These are phyloP conservation scores for Ichneumoninae sp. DNA, from an alignment of 2,888 invertebrate species.

Conservation along the genomic window DNA sequence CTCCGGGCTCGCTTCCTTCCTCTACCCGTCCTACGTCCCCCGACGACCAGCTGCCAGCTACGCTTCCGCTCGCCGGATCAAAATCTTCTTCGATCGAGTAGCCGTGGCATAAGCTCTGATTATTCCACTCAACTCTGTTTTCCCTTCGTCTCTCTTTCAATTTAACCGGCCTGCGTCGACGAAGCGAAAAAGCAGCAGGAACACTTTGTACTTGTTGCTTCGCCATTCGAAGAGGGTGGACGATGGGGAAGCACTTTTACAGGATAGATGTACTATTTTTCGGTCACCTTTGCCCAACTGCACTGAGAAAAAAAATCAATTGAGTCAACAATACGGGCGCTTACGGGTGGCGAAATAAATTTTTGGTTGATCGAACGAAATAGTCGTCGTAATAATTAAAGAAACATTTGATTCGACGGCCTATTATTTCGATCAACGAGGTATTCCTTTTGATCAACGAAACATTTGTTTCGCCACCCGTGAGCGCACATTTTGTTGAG, in stretches of 20 bases:
- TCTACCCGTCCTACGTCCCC: constrained; percentile 62
- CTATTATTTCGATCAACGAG: too few relatives aligned
- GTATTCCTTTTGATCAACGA: too few relatives aligned
- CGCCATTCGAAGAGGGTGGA: constrained; percentile 19
- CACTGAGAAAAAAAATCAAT: too few relatives aligned
- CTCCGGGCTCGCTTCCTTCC: constrained; percentile 67
- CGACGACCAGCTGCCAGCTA: constrained; percentile 46
- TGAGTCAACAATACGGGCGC: too few relatives aligned
- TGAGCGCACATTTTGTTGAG: too few relatives aligned
- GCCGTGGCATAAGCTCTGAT: constrained; percentile 26
- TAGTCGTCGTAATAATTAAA: too few relatives aligned
- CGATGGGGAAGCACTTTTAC: not conserved
- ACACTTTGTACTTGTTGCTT: constrained; percentile 50
- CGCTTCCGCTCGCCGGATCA: constrained; percentile 61
- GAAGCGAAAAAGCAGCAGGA: not conserved
- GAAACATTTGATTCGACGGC: too few relatives aligned
- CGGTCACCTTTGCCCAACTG: too few relatives aligned
- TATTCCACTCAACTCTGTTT: constrained; percentile 5
- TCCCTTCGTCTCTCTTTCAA: constrained; percentile 7
- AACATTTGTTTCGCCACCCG: too few relatives aligned
- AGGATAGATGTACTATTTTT: not conserved
- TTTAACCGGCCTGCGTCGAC: not conserved
- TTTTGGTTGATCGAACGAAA: too few relatives aligned
- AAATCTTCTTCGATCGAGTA: constrained; percentile 56
- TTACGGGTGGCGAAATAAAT: too few relatives aligned